These are phyloP conservation scores for Phengaris alcon DNA, from an alignment of 2,888 invertebrate genomes.

Conservation along the genomic window DNA sequence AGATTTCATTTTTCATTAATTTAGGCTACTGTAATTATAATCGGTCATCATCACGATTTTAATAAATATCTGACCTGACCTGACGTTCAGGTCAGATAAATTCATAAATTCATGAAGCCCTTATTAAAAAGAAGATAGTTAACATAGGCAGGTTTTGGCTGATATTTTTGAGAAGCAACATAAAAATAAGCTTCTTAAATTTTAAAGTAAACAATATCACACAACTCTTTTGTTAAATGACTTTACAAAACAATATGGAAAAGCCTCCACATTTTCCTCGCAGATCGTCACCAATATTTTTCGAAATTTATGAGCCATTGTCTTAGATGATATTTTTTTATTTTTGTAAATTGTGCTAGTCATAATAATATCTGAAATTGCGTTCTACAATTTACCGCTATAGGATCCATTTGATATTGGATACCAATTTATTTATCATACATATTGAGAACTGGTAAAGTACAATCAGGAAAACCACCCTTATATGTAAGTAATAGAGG, in stretches of 20 bases:
- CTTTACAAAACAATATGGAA: not conserved
- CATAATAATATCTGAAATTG: slow-evolving; percentile 67
- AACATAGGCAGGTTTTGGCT: too few species aligned
- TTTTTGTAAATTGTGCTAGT: slow-evolving; percentile 44
- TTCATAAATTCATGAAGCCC: too few species aligned
- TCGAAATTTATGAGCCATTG: slow-evolving; percentile 11
- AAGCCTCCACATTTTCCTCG: not conserved
- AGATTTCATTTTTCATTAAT: too few species aligned
- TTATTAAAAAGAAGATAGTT: too few species aligned
- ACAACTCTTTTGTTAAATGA: not conserved
- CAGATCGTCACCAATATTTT: slow-evolving; percentile 16
- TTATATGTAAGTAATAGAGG: slow-evolving; percentile 1
- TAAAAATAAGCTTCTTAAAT: not conserved
- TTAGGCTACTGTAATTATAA: too few species aligned
- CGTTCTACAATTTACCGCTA: slow-evolving; percentile 74
- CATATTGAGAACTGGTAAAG: slow-evolving; percentile 63
- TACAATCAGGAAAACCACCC: slow-evolving; percentile 11
- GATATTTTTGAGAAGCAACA: too few species aligned
- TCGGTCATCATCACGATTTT: too few species aligned
- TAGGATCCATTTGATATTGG: slow-evolving; percentile 77
- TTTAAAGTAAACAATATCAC: not conserved
- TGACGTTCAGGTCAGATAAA: too few species aligned
- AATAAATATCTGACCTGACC: too few species aligned
- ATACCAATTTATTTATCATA: slow-evolving; percentile 80
- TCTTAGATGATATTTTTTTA: slow-evolving; percentile 21